These are phyloP conservation scores for Lasioglossum pauxillum DNA, from an alignment of 2,888 invertebrate species.

Conservation along the genomic window DNA sequence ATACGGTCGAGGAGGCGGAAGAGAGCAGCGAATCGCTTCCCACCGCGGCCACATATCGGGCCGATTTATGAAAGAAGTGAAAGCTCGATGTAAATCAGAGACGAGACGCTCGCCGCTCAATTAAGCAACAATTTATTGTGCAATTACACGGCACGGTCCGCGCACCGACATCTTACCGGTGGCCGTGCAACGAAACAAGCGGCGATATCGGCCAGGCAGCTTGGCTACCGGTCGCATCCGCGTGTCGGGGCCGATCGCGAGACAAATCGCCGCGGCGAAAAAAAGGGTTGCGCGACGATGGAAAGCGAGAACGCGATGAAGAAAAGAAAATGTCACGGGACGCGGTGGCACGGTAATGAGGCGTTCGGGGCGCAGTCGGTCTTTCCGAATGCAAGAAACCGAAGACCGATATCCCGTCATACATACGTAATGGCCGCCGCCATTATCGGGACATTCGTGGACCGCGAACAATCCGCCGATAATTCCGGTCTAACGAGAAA, in stretches of 20 bases:
- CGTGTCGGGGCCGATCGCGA: slow-evolving; percentile 20
- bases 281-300: slow-evolving; percentile 14
- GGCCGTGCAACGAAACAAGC: slow-evolving; percentile 7
- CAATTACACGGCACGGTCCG: slow-evolving; percentile 60
- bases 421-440: slow-evolving; percentile 70
- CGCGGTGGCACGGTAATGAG: slow-evolving; percentile 62
- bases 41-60: slow-evolving; percentile 25
- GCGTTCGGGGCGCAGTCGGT: slow-evolving; percentile 25
- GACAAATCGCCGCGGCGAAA: slow-evolving; percentile 38
- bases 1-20: slow-evolving; percentile 19
- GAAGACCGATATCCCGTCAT: slow-evolving; percentile 60
- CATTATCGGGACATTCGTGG: slow-evolving; percentile 80
- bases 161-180: slow-evolving; percentile 48
- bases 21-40: slow-evolving; percentile 9
- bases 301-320: slow-evolving; percentile 27
- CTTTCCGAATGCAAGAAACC: slow-evolving; percentile 56
- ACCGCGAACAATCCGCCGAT: slow-evolving; percentile 72
- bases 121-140: slow-evolving; percentile 71
- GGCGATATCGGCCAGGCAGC: slow-evolving; percentile 3
- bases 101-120: slow-evolving; percentile 62
- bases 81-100: slow-evolving; percentile 69
- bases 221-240: slow-evolving; percentile 28
- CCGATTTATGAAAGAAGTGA: slow-evolving; percentile 70
- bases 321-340: slow-evolving; percentile 40
- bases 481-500: slow-evolving; percentile 62